Evolutionary conservation across 2,113 vertebrate genomes (phyloP), one percentile per base, ranked within the genome.

Genomic region (Halichoeres trimaculatus): DNA sequence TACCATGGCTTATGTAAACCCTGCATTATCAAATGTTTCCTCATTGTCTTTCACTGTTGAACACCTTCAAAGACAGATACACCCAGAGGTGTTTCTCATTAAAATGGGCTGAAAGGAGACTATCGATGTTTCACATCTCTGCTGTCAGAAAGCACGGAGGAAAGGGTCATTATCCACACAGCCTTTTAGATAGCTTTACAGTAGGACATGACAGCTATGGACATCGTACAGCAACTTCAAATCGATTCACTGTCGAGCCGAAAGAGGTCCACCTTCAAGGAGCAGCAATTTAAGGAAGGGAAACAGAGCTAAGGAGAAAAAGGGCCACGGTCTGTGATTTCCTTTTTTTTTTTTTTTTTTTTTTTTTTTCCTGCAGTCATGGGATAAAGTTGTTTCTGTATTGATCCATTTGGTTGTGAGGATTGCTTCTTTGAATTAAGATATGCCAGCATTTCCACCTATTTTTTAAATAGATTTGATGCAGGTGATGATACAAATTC

Each of bases 141-240:
- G 13, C 62, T 70, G 78, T 80, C 76, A 80, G 76, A 73, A 73
- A 70, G 41, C 61, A 54, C 68, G 63, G 57, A 58, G 67, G 41
- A 20, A 43, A 43, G 55, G 73, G 72, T 78, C 66, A 73, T 85
- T 82, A 84, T 85, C 67, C 52, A 75, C 47, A 23, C 34, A 24
- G 63, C 71, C 57, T 9, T 84, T 75, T 51, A 68, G 48, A 83
- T 78, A 51, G 11, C 53, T 63, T 35, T 35, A 71, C 78, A 81
- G 84, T 80, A 82, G 78, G 81, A 86, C 81, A 87, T 75, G 87
- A 89, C 85, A 86, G 74, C 74, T 63, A 41, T 36, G 60, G 78
- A 77, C 38, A 11, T 61, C 6, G 19, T 22, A 74, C 36, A 10
- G 51, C 60, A 68, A 41, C 23, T 73, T 52, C 41, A 55, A 66